A percentile compares a stretch with the other conserved stretches of the same genome.
phyloP scores from a whole-genome alignment of 2,888 invertebrate genomes.

The Holacanthella duospinosa region DNA sequence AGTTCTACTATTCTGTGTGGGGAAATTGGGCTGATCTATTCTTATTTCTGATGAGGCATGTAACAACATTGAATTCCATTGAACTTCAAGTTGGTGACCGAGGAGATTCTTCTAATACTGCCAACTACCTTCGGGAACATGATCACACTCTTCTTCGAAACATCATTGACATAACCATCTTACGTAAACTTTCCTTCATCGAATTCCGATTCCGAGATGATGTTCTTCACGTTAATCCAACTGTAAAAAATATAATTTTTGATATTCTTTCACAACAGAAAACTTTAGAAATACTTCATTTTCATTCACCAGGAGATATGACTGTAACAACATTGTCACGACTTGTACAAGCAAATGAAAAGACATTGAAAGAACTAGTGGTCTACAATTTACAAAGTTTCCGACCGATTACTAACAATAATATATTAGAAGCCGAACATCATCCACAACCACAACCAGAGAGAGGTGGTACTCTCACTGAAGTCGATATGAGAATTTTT shows the following conservation, averaged over 20 bases:
- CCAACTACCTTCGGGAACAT: slow-evolving; percentile 15
- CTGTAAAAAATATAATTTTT: slow-evolving; percentile 19
- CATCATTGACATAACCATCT: slow-evolving; percentile 6
- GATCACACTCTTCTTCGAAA: neutral
- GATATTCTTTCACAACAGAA: slow-evolving; percentile 20
- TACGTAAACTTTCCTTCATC: slow-evolving; percentile 15
- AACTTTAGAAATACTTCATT: slow-evolving; percentile 24
- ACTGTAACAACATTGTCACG: slow-evolving; percentile 14
- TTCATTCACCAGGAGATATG: slow-evolving; percentile 30
- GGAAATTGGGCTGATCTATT: slow-evolving; percentile 26
- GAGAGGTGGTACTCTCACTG: too few relatives aligned
- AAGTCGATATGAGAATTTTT: too few relatives aligned
- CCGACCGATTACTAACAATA: neutral
- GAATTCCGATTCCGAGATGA: slow-evolving; percentile 32
- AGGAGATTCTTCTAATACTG: slow-evolving; percentile 25
- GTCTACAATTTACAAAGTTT: slow-evolving; percentile 23
- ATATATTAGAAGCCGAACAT: too few relatives aligned
- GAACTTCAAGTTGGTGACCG: slow-evolving; percentile 33
- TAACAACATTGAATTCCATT: slow-evolving; percentile 19
- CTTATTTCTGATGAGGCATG: slow-evolving; percentile 24
- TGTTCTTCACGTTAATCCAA: slow-evolving; percentile 25
- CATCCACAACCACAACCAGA: neutral
- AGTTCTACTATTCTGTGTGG: slow-evolving; percentile 29
- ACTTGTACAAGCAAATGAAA: slow-evolving; percentile 19
- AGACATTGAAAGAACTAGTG: slow-evolving; percentile 20